phyloP scores from a whole-genome alignment of 2,888 invertebrate genomes.

The Chrysotoxum bicinctum region DNA sequence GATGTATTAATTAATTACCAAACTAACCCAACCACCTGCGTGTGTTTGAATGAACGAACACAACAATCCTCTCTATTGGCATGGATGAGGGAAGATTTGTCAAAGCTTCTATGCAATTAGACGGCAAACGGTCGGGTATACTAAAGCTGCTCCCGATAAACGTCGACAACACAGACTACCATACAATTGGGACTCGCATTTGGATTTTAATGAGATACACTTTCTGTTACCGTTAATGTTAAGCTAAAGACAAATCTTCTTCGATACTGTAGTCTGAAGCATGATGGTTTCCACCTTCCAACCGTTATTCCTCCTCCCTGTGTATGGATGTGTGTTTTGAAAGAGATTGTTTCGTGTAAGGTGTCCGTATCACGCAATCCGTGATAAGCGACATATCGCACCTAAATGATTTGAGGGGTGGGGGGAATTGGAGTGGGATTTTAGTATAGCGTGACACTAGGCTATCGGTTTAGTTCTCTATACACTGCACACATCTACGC shows the following conservation, averaged over 20 bases:
- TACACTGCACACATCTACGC: neutral
- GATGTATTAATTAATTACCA: conserved; percentile 66
- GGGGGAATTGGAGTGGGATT: neutral
- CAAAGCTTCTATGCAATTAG: conserved; percentile 60
- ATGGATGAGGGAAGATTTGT: conserved; percentile 57
- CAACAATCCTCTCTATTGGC: conserved; percentile 1
- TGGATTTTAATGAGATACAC: conserved; percentile 68
- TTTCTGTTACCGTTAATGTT: conserved; percentile 15
- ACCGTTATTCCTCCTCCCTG: neutral
- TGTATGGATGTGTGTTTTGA: neutral
- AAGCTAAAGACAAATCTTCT: conserved; percentile 66
- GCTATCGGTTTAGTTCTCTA: conserved; percentile 62
- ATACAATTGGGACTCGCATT: conserved; percentile 66
- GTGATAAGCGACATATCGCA: conserved; percentile 52
- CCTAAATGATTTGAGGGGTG: conserved; percentile 19
- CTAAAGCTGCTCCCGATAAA: conserved; percentile 44
- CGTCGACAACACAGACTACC: neutral
- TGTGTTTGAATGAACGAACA: conserved; percentile 24
- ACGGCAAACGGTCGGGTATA: conserved; percentile 26
- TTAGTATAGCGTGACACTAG: conserved; percentile 65
- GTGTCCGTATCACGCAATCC: conserved; percentile 69
- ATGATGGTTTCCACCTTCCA: conserved; percentile 18
- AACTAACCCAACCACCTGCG: conserved; percentile 44
- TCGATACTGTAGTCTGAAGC: conserved; percentile 41
- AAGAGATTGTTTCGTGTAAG: conserved; percentile 61